Evolutionary conservation across 2,113 vertebrate genomes (phyloP).

Genomic region (Uropsilus gracilis): DNA sequence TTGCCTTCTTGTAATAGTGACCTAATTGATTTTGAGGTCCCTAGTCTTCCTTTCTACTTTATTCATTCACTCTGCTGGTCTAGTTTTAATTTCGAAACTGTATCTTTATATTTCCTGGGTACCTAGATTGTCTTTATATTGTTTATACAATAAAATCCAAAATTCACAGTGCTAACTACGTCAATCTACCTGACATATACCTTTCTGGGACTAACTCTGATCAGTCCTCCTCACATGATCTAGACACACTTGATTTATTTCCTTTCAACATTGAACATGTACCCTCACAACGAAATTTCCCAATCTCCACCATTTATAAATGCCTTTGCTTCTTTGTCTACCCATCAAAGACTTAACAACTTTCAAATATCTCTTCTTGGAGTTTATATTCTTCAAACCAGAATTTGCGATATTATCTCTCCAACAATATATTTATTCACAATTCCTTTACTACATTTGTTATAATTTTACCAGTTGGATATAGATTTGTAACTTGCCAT

Average conservation of each 20-base stretch:
- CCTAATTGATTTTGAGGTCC: not conserved
- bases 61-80: not conserved
- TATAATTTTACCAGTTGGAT: slow-evolving; percentile 5
- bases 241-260: not conserved
- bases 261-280: not conserved
- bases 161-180: not conserved
- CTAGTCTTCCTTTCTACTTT: not conserved
- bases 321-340: not conserved
- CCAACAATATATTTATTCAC: not conserved
- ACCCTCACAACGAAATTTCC: not conserved
- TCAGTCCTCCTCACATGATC: not conserved
- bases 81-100: not conserved
- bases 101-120: not conserved
- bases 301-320: not conserved
- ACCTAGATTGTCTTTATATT: not conserved
- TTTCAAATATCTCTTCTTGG: not conserved
- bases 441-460: not conserved
- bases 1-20: not conserved
- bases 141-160: not conserved
- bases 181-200: not conserved
- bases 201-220: not conserved
- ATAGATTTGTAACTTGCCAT: not conserved
- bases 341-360: not conserved
- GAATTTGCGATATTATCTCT: not conserved
- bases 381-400: not conserved